Evolutionary conservation across 2,888 invertebrate genomes (phyloP).

Genomic region (Phortica okadai): DNA sequence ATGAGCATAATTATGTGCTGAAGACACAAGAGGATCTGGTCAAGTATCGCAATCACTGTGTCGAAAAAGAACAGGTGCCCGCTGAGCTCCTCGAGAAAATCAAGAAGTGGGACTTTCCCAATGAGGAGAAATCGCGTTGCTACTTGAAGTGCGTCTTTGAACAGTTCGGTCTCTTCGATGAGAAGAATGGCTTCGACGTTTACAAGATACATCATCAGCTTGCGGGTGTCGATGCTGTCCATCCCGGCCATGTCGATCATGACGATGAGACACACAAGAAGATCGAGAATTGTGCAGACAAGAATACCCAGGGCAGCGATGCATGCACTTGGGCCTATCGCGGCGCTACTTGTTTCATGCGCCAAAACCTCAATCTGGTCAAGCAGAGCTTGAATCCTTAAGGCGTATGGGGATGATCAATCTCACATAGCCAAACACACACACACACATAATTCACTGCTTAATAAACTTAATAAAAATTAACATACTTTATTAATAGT

Average conservation of each 20-base stretch:
- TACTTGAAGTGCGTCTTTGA: conserved; percentile 74
- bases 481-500: not conserved
- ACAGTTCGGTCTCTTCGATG: conserved; percentile 73
- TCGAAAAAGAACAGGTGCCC: conserved; percentile 59
- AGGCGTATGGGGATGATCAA: not conserved
- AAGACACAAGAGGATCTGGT: conserved; percentile 71
- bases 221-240: conserved; percentile 51
- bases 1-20: conserved; percentile 62
- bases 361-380: conserved; percentile 66
- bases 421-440: too few relatives aligned
- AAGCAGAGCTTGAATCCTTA: conserved; percentile 62
- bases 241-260: conserved; percentile 58
- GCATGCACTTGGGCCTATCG: conserved; percentile 73
- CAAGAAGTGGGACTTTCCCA: conserved; percentile 71
- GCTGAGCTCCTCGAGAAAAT: conserved; percentile 69
- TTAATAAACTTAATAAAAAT: not conserved
- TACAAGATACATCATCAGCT: conserved; percentile 73
- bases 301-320: conserved; percentile 64
- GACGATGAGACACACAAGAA: conserved; percentile 67
- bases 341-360: conserved; percentile 72
- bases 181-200: conserved; percentile 69
- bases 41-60: conserved; percentile 65
- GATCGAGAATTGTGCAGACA: conserved; percentile 71
- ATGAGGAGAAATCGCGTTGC: conserved; percentile 71
- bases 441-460: not conserved